Evolutionary conservation across 2,888 invertebrate species (phyloP).

Genomic region (Liposcelis brunnea): DNA sequence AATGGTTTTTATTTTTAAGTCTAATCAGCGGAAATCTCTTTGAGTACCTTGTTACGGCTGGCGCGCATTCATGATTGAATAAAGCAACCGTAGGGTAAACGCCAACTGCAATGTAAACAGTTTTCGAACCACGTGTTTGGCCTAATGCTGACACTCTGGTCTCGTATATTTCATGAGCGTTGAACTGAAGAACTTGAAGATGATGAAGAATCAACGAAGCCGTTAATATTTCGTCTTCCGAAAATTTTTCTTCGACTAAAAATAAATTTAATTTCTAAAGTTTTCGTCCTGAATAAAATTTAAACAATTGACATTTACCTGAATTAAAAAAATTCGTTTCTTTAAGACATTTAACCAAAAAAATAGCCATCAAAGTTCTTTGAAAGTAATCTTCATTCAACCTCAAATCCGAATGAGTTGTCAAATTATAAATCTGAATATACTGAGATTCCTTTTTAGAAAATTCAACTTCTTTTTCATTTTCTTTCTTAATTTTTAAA

Average conservation of each 20-base stretch:
- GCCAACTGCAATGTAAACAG: constrained; percentile 42
- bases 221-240: constrained; percentile 38
- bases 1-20: too few species aligned
- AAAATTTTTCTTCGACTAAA: constrained; percentile 24
- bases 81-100: constrained; percentile 59
- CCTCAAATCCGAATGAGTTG: constrained; percentile 43
- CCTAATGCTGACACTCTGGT: constrained; percentile 28
- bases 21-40: too few species aligned
- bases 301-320: too few species aligned
- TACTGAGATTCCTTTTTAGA: not conserved
- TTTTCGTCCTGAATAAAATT: not conserved
- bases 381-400: constrained; percentile 51
- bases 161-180: constrained; percentile 69
- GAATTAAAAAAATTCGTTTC: constrained; percentile 41
- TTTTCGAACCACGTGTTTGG: constrained; percentile 14
- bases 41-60: constrained; percentile 49
- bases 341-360: constrained; percentile 52
- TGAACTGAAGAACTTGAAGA: constrained; percentile 63
- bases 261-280: not conserved
- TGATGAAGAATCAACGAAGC: constrained; percentile 48
- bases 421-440: constrained; percentile 37
- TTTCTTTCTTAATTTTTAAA: not conserved
- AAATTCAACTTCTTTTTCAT: not conserved
- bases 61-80: constrained; percentile 73
- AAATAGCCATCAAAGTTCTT: constrained; percentile 58